Evolutionary conservation across 2,113 vertebrate genomes (phyloP).

Genomic region (Melierax canorus): DNA sequence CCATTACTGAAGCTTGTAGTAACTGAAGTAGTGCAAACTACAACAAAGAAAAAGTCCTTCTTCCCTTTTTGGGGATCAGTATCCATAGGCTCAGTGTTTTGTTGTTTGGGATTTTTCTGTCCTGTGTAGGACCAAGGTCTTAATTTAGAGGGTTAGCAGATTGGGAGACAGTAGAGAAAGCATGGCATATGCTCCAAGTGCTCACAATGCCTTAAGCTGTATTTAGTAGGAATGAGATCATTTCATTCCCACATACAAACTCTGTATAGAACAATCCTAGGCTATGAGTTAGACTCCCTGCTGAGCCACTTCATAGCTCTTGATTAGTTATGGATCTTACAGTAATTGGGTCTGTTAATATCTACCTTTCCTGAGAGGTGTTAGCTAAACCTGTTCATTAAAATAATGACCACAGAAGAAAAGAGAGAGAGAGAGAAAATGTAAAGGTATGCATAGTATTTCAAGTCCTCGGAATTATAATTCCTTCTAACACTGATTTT

Average conservation of each 20-base stretch:
- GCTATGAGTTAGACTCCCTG: neutral
- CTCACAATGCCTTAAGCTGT: neutral
- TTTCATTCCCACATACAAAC: neutral
- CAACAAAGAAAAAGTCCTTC: rapidly evolving
- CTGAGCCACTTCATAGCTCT: neutral
- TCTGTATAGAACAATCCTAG: neutral
- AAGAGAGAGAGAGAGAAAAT: neutral
- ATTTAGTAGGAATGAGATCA: neutral
- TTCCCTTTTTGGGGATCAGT: neutral
- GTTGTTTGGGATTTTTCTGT: neutral
- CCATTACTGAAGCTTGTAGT: neutral
- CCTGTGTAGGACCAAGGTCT: neutral
- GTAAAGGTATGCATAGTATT: neutral
- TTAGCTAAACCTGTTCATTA: neutral
- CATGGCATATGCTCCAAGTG: rapidly evolving
- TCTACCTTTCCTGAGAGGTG: neutral
- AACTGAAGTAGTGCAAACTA: neutral
- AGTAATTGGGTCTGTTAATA: slow-evolving; percentile 3
- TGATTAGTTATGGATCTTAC: slow-evolving; percentile 10
- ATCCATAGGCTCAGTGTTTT: neutral
- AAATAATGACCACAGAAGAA: neutral
- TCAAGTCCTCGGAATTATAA: slow-evolving; percentile 4
- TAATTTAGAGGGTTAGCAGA: neutral
- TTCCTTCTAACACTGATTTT: neutral
- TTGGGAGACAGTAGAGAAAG: neutral